These are phyloP conservation scores for Fregata magnificens DNA, from an alignment of 2,113 vertebrate genomes.

Conservation along the genomic window DNA sequence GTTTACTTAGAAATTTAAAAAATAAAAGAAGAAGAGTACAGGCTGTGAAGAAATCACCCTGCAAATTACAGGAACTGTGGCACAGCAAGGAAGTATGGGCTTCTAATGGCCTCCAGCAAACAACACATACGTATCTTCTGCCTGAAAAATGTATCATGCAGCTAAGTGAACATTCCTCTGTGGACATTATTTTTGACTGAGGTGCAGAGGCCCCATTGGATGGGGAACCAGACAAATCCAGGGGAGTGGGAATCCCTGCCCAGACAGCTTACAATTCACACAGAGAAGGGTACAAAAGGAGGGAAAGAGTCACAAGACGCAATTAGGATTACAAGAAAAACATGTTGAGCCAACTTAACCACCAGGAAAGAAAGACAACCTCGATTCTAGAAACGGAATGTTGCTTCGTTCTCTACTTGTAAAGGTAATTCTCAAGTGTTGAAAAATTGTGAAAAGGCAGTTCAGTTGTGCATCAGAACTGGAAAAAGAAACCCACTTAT, in stretches of 20 bases:
- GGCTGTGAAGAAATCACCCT: neutral
- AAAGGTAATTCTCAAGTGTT: neutral
- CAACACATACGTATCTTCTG: neutral
- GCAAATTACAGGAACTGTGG: neutral
- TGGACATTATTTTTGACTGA: neutral
- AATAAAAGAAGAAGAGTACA: neutral
- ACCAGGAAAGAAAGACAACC: neutral
- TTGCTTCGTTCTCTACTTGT: neutral
- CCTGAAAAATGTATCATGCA: neutral
- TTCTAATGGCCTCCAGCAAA: neutral
- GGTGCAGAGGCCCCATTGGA: neutral
- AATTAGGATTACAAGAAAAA: neutral
- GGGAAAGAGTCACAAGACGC: neutral
- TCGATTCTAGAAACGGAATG: neutral
- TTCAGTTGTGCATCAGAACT: neutral
- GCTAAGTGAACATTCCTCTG: neutral
- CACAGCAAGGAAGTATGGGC: neutral
- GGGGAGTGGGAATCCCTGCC: neutral
- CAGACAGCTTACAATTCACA: neutral
- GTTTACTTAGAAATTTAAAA: neutral
- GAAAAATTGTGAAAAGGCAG: neutral
- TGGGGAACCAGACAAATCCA: neutral
- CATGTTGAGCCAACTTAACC: neutral
- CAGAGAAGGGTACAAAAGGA: neutral
- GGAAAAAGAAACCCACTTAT: neutral